Conservation (phyloP, 2,113 vertebrate genomes). For the Coptodon bakossiorum region DNA sequence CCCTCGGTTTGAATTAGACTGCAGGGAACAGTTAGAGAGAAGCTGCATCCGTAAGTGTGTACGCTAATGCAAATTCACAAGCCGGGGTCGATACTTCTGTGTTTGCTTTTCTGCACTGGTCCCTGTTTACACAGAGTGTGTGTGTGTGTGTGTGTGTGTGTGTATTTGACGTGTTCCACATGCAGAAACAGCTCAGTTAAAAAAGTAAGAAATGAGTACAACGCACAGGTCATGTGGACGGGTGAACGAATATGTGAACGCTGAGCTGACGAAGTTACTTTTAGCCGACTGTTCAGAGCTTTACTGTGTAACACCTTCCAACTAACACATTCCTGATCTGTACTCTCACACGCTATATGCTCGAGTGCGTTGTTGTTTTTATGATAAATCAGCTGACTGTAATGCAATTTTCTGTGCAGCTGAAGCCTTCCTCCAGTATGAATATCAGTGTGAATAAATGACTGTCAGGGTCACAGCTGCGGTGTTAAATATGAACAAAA, state of each 20-base stretch:
- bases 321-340: background rate
- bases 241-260: background rate
- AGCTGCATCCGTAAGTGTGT: conserved; percentile 32
- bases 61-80: conserved; percentile 53
- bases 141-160: background rate
- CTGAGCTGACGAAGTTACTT: conserved; percentile 1
- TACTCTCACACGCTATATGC: background rate
- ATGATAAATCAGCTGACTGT: background rate
- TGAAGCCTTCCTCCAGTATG: background rate
- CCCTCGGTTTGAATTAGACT: conserved; percentile 43
- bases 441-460: background rate
- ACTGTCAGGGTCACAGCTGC: background rate
- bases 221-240: background rate
- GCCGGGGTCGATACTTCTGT: conserved; percentile 53
- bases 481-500: background rate
- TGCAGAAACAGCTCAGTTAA: background rate
- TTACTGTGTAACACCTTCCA: background rate
- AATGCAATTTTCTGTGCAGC: background rate
- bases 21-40: conserved; percentile 24
- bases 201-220: background rate
- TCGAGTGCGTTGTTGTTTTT: background rate
- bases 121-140: conserved; percentile 21
- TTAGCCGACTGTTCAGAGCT: background rate
- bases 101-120: conserved; percentile 46
- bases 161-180: background rate